Percentiles rank a stretch among this genome's conserved stretches.
These are phyloP conservation scores for Atherix ibis DNA, from an alignment of 2,888 invertebrate species.

Conservation along the genomic window DNA sequence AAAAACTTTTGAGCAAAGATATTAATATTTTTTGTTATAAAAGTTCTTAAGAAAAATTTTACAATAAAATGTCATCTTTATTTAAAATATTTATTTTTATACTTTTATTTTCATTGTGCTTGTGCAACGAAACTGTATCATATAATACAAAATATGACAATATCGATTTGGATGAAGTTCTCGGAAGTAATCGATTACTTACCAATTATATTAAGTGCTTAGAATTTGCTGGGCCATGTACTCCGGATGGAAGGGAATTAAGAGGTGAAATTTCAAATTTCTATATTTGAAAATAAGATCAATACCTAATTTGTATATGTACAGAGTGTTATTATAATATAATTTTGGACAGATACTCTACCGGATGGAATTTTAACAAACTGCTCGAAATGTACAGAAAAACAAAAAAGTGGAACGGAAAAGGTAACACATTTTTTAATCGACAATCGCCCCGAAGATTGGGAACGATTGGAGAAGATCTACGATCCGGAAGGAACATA, in stretches of 20 bases:
- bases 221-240: slow-evolving; percentile 45
- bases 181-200: slow-evolving; percentile 47
- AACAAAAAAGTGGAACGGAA: slow-evolving; percentile 46
- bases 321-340: slow-evolving; percentile 1
- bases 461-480: slow-evolving; percentile 40
- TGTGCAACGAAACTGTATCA: too few species aligned
- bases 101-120: too few species aligned
- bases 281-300: too few species aligned
- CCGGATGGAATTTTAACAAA: slow-evolving; percentile 54
- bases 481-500: slow-evolving; percentile 47
- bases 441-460: slow-evolving; percentile 37
- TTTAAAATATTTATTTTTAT: too few species aligned
- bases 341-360: slow-evolving; percentile 38
- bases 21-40: too few species aligned
- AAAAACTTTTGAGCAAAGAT: too few species aligned
- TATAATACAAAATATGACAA: slow-evolving; percentile 56
- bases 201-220: slow-evolving; percentile 49
- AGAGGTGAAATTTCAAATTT: too few species aligned
- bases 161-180: slow-evolving; percentile 48
- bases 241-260: slow-evolving; percentile 50
- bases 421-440: slow-evolving; percentile 41
- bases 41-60: too few species aligned
- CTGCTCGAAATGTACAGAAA: slow-evolving; percentile 49
- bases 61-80: too few species aligned
- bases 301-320: too few species aligned